These are phyloP conservation scores for Eristalis pertinax DNA, from an alignment of 2,888 invertebrate species.

Conservation along the genomic window DNA sequence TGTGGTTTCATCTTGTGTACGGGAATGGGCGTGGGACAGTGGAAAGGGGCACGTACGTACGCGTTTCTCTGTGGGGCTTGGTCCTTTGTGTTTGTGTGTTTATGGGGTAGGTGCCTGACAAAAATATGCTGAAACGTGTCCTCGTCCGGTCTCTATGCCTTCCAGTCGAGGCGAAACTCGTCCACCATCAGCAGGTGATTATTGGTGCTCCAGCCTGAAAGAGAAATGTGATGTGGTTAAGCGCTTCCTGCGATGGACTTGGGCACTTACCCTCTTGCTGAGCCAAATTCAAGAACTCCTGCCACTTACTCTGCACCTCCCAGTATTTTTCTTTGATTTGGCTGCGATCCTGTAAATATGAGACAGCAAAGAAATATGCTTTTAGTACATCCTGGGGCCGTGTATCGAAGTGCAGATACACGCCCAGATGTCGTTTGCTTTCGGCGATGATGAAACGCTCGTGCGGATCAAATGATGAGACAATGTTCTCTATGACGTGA, in stretches of 20 bases:
- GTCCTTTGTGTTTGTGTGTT: constrained; percentile 57
- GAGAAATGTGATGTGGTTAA: not conserved
- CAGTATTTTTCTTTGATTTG: constrained; percentile 82
- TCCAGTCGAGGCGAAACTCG: constrained; percentile 84
- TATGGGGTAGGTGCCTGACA: constrained; percentile 23
- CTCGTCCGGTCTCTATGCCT: constrained; percentile 74
- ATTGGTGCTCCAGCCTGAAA: constrained; percentile 84
- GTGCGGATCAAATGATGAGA: constrained; percentile 81
- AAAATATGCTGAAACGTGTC: constrained; percentile 14
- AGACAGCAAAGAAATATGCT: constrained; percentile 81
- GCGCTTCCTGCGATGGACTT: too few species aligned
- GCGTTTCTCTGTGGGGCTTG: constrained; percentile 52
- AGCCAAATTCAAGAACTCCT: constrained; percentile 79
- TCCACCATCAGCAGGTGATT: constrained; percentile 84
- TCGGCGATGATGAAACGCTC: constrained; percentile 81
- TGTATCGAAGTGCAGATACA: constrained; percentile 81
- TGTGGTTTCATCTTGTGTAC: constrained; percentile 10
- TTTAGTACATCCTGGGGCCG: constrained; percentile 80
- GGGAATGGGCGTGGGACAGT: constrained; percentile 1
- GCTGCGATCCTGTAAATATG: constrained; percentile 81
- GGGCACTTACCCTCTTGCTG: constrained; percentile 81
- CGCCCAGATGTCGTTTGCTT: constrained; percentile 79
- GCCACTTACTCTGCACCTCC: constrained; percentile 83
- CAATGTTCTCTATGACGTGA: constrained; percentile 79
- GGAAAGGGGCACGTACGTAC: constrained; percentile 59